Evolutionary conservation across 2,797 vertebrate genomes (phyloP).

Genomic region (Phyllotis vaccarum): DNA sequence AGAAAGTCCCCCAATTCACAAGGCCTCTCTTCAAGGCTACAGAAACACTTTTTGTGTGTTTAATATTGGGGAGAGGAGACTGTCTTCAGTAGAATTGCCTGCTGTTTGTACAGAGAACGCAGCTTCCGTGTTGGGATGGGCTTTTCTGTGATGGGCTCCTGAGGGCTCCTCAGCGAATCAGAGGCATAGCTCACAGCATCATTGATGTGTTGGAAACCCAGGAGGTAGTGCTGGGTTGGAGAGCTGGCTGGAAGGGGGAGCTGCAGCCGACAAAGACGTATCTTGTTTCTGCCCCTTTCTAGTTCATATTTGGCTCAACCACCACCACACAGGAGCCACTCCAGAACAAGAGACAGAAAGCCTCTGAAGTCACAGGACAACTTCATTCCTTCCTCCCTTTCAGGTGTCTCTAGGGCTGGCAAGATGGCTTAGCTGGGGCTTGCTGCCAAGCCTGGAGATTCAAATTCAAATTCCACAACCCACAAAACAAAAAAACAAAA

Average conservation of each 20-base stretch:
- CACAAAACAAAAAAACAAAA: not conserved
- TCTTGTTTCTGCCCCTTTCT: too few relatives aligned
- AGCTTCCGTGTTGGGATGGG: not conserved
- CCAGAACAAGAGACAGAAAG: not conserved
- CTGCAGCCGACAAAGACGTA: not conserved
- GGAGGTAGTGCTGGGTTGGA: not conserved
- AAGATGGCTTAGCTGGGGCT: not conserved
- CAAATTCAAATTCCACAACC: not conserved
- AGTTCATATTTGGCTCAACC: not conserved
- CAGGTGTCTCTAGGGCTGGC: not conserved
- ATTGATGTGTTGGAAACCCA: not conserved
- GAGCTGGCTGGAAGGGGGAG: not conserved
- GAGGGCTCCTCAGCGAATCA: not conserved
- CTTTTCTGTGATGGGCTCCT: not conserved
- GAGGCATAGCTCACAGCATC: not conserved
- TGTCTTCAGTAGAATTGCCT: not conserved
- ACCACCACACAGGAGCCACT: not conserved
- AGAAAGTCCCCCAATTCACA: not conserved
- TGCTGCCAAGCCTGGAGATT: not conserved
- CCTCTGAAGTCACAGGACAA: not conserved
- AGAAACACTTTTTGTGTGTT: not conserved
- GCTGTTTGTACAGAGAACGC: not conserved
- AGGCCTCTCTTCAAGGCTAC: not conserved
- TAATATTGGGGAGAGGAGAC: too few relatives aligned
- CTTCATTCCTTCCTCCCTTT: not conserved